Percentiles rank a stretch among this genome's conserved stretches.
phyloP scores from a whole-genome alignment of 1,140 invertebrate species.

The Nilaparvata lugens region DNA sequence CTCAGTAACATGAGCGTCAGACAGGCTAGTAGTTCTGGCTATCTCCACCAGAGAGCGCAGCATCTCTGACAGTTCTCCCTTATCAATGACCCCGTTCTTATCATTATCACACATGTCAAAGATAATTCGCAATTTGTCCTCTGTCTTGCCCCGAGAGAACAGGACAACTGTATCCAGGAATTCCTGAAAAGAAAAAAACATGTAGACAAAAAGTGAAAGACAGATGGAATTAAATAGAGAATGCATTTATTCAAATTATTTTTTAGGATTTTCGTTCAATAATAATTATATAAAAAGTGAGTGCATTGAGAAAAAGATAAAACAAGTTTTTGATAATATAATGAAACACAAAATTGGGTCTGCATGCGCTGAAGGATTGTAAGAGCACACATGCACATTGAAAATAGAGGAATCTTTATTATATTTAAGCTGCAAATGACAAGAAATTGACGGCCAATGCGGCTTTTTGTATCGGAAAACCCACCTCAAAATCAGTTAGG shows the following conservation, averaged over 20 bases:
- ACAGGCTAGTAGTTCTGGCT: conserved; percentile 79
- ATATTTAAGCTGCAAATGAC: too few relatives aligned
- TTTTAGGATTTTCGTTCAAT: too few relatives aligned
- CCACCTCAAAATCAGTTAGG: too few relatives aligned
- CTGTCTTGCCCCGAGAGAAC: conserved; percentile 82
- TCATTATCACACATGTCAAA: conserved; percentile 99
- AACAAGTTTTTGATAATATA: too few relatives aligned
- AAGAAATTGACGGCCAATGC: too few relatives aligned
- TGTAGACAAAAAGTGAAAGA: background rate
- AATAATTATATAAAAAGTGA: conserved; percentile 2
- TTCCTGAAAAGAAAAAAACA: conserved; percentile 51
- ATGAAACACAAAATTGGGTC: too few relatives aligned
- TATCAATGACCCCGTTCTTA: conserved; percentile 89
- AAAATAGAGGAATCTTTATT: too few relatives aligned
- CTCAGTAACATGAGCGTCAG: conserved; percentile 83
- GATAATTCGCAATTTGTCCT: conserved; percentile 92
- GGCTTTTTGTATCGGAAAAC: too few relatives aligned
- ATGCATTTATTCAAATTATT: too few relatives aligned
- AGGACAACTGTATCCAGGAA: conserved; percentile 93
- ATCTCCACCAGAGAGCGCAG: conserved; percentile 89
- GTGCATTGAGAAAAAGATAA: background rate
- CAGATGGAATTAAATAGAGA: too few relatives aligned
- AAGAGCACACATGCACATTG: too few relatives aligned
- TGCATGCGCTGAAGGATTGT: too few relatives aligned
- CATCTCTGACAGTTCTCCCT: conserved; percentile 90